Base-by-base conservation (phyloP, 2,888 invertebrate genomes). In the Metellina segmentata region DNA sequence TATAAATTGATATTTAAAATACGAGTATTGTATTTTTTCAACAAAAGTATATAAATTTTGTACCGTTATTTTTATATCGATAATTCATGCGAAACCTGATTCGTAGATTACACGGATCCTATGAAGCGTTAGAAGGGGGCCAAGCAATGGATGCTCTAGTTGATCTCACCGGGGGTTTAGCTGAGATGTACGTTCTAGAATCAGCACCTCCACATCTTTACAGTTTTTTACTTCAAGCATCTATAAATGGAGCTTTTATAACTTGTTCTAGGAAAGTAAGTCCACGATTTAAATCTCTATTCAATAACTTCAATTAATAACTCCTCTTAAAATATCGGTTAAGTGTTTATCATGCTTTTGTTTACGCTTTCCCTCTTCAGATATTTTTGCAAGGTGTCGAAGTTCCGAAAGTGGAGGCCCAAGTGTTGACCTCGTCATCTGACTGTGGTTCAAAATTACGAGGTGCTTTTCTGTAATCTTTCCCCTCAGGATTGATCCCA, bases 61-160 rank as follows among this genome's bases (percentile, higher is more conserved):
- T 34, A 34, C 34, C 34, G 34, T 34, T 34, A 34, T 34, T 34
- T 34, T 34, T 34, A 1, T 34, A 4, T 34, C 1, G 4, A 34
- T 34, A 34, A 34, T 34, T 34, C 1, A 34, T 34, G 34, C 34
- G 34, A 34, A 34, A 34, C 34, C 4, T 34, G 48, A 5, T 70
- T 0, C 53, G 19, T n/a, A 92, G 92, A 77, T 70, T 89, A 0
- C 95, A 95, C 94, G 95, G 95, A 0, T 95, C 95, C 0, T 95
- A 95, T 93, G 95, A 95, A 92, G 95, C 95, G n/a, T 93, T 95
- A 83, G 95, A 95, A 93, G 95, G 95, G 13, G 95, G 95, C 0
- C 95, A 95, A 89, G 94, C 95, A 0, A 95, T 95, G 95, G 95
- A 95, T 93, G 95, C 95, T 20, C 94, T 95, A 85, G 95, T 95